Conservation (phyloP, 2,888 invertebrate genomes). For the Digitonthophagus gazella region DNA sequence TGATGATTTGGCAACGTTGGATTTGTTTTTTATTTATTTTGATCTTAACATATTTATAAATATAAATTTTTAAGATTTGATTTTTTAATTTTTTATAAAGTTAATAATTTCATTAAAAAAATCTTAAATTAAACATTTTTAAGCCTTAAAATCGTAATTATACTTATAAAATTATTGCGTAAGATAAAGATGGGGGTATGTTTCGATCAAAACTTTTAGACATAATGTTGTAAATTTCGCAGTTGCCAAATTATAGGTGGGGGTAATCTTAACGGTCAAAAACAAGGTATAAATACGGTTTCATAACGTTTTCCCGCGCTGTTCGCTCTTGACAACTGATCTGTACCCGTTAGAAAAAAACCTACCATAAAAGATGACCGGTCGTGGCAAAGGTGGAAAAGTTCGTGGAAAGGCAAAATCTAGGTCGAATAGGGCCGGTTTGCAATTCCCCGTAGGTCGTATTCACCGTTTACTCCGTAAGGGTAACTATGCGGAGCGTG, state of each 20-base stretch:
- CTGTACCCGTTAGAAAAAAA: background rate
- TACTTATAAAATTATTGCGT: no score
- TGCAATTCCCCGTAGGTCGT: constrained; percentile 61
- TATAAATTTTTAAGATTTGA: no score
- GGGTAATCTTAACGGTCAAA: constrained; percentile 22
- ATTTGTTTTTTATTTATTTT: no score
- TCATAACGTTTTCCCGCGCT: constrained; percentile 25
- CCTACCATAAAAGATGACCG: constrained; percentile 45
- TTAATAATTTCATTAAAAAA: no score
- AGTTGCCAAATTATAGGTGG: background rate
- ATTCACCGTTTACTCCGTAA: constrained; percentile 60
- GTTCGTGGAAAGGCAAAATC: constrained; percentile 52
- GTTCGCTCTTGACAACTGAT: background rate
- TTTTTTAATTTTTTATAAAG: no score
- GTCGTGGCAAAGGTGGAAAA: constrained; percentile 52
- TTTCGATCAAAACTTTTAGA: background rate
- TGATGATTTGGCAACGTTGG: background rate
- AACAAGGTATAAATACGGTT: constrained; percentile 15
- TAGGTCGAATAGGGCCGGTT: constrained; percentile 58
- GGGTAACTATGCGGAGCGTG: constrained; percentile 62
- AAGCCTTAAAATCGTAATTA: no score
- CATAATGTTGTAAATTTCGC: background rate
- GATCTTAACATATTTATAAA: no score
- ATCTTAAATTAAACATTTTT: no score
- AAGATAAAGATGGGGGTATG: no score